Evolutionary conservation across 2,113 vertebrate genomes (phyloP).

Genomic region (Phaethon lepturus): DNA sequence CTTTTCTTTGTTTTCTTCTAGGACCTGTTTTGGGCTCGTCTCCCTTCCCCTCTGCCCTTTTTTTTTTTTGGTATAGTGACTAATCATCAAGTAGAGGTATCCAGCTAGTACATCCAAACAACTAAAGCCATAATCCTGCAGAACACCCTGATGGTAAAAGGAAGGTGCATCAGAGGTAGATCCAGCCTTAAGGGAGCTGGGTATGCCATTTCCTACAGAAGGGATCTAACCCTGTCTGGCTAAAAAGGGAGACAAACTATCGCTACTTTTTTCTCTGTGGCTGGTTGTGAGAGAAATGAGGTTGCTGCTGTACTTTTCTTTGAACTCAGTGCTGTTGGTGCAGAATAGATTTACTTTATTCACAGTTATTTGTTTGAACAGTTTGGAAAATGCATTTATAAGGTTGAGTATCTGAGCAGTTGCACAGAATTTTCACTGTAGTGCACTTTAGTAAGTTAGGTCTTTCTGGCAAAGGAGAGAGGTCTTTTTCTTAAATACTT

Average conservation of each 20-base stretch:
- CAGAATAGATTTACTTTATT: neutral
- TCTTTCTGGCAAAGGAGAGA: neutral
- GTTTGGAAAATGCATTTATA: neutral
- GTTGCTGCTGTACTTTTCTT: neutral
- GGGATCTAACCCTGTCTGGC: neutral
- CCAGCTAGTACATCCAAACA: neutral
- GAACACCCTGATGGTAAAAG: neutral
- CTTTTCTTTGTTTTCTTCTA: neutral
- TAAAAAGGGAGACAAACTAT: neutral
- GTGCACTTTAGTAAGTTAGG: neutral
- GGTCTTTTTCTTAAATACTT: neutral
- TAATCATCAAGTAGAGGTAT: neutral
- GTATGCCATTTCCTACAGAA: neutral
- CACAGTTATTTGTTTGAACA: neutral
- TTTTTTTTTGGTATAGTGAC: too few relatives aligned
- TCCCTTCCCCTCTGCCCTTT: rapidly evolving
- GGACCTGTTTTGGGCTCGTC: neutral
- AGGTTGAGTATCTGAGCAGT: rapidly evolving
- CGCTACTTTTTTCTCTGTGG: neutral
- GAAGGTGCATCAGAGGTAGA: neutral
- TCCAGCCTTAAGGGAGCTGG: neutral
- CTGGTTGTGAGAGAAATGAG: neutral
- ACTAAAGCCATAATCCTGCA: neutral
- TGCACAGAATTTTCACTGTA: neutral
- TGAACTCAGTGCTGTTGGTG: neutral